phyloP scores from a whole-genome alignment of 2,888 invertebrate genomes.

The Acanthosepion esculentum region DNA sequence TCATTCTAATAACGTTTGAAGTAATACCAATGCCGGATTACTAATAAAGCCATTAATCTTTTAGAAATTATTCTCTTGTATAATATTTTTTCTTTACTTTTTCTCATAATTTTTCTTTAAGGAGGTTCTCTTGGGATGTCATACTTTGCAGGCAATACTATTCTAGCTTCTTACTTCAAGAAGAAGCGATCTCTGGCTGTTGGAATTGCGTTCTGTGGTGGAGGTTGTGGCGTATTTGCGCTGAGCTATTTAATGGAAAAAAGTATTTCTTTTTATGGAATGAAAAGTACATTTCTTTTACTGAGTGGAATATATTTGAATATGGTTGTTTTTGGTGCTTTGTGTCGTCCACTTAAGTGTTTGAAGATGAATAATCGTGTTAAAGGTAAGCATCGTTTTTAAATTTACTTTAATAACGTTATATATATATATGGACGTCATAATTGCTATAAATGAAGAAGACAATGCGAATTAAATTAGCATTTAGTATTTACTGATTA shows the following conservation, averaged over 20 bases:
- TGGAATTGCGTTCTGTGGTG: neutral
- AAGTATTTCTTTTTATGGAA: neutral
- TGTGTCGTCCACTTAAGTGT: neutral
- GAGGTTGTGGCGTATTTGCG: neutral
- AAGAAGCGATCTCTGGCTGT: neutral
- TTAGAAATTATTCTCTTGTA: neutral
- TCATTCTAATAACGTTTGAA: too few species aligned
- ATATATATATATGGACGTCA: too few species aligned
- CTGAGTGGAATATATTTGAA: neutral
- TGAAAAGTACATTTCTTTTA: neutral
- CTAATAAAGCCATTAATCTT: too few species aligned
- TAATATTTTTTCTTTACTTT: neutral
- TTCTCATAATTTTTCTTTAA: neutral
- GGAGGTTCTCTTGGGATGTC: neutral
- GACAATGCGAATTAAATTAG: too few species aligned
- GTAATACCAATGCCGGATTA: too few species aligned
- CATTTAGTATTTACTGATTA: too few species aligned
- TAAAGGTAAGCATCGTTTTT: neutral
- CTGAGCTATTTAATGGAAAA: neutral
- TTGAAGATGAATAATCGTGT: neutral
- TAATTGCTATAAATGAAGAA: too few species aligned
- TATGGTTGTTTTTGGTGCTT: neutral
- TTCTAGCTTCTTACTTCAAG: neutral
- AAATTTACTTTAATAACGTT: too few species aligned
- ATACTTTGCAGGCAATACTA: neutral